A percentile compares a stretch with the other conserved stretches of the same genome.
Conservation (phyloP, 2,888 invertebrate species). For the Oxystoma pomonae region DNA sequence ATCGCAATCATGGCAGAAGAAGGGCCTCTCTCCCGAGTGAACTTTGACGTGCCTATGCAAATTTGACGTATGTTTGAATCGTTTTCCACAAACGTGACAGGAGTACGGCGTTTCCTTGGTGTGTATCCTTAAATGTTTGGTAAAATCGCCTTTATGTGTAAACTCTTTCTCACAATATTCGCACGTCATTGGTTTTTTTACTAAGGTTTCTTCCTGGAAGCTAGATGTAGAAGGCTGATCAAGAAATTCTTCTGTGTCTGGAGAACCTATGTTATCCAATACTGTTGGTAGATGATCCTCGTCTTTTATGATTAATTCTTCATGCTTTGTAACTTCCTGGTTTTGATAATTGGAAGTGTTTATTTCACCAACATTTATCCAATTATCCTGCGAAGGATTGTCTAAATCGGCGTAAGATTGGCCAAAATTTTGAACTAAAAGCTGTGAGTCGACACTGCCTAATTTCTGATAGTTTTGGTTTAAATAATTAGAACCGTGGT, state of each 20-base stretch:
- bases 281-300: not conserved
- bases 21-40: slow-evolving; percentile 73
- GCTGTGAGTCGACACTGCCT: too few relatives aligned
- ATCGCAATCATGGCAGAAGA: slow-evolving; percentile 44
- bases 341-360: too few relatives aligned
- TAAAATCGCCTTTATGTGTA: slow-evolving; percentile 43
- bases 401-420: too few relatives aligned
- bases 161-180: slow-evolving; percentile 41
- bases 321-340: not conserved
- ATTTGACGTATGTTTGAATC: slow-evolving; percentile 56
- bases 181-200: slow-evolving; percentile 34
- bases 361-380: too few relatives aligned
- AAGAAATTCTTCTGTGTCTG: not conserved
- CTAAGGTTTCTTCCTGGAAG: slow-evolving; percentile 22
- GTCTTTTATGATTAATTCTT: not conserved
- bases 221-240: slow-evolving; percentile 32
- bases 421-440: too few relatives aligned
- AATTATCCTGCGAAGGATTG: too few relatives aligned
- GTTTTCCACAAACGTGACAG: slow-evolving; percentile 39
- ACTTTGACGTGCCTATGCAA: slow-evolving; percentile 73
- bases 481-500: too few relatives aligned
- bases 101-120: slow-evolving; percentile 43
- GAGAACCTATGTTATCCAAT: not conserved
- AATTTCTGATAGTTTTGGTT: too few relatives aligned
- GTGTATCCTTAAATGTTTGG: slow-evolving; percentile 44